phyloP scores from a whole-genome alignment of 2,888 invertebrate genomes.

The Eretmocerus hayati region DNA sequence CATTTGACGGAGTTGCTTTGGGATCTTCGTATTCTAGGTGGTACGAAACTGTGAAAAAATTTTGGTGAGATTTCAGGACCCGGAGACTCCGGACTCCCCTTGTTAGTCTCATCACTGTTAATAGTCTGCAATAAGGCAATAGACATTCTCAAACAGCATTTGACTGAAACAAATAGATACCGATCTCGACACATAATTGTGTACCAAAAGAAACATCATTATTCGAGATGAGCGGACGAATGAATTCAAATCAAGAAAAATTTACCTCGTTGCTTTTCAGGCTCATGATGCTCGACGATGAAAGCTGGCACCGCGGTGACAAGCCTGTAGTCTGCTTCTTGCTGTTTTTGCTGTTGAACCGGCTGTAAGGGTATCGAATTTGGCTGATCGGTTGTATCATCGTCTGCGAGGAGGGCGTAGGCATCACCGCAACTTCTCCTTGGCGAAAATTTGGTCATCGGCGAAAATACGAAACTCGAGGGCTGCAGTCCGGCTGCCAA shows the following conservation, averaged over 20 bases:
- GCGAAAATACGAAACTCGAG: conserved; percentile 23
- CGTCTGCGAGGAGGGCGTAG: conserved; percentile 29
- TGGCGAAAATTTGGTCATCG: conserved; percentile 34
- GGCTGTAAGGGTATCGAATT: background rate
- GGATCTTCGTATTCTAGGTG: no score
- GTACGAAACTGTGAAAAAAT: no score
- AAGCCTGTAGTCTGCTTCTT: conserved; percentile 58
- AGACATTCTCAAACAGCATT: no score
- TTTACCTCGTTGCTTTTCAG: conserved; percentile 52
- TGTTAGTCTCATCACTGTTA: no score
- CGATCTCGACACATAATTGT: no score
- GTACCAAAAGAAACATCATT: no score
- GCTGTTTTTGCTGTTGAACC: conserved; percentile 22
- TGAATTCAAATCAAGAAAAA: background rate
- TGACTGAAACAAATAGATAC: no score
- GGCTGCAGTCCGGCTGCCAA: background rate
- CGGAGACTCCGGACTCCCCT: no score
- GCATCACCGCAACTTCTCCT: conserved; percentile 41
- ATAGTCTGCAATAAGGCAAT: no score
- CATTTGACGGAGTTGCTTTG: no score
- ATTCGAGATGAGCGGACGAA: no score
- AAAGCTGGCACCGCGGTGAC: conserved; percentile 72
- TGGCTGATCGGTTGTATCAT: conserved; percentile 19
- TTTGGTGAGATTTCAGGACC: no score
- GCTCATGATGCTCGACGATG: conserved; percentile 66